Conservation (phyloP, 2,888 invertebrate genomes). For the Mesorhabditis spiculigera region DNA sequence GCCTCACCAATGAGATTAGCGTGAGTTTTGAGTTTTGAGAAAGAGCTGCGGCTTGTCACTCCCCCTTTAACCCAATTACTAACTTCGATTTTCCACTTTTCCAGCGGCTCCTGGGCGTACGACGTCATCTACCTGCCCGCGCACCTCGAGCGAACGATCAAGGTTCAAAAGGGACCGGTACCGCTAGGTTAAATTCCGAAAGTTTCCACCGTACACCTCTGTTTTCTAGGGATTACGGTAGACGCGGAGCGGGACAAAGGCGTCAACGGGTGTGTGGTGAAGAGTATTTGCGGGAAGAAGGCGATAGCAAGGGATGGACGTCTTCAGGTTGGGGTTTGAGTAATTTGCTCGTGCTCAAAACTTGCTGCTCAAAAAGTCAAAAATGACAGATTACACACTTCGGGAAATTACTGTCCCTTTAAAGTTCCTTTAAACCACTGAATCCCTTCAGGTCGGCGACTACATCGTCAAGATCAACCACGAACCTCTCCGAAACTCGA, state of each 20-base stretch:
- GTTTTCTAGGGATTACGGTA: conserved; percentile 64
- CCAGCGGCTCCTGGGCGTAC: conserved; percentile 52
- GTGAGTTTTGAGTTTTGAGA: conserved; percentile 10
- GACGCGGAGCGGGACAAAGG: conserved; percentile 66
- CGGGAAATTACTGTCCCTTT: no score
- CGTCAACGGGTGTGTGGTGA: conserved; percentile 66
- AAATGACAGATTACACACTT: not conserved
- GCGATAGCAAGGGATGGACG: conserved; percentile 67
- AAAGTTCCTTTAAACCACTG: not conserved
- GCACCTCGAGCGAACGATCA: conserved; percentile 65
- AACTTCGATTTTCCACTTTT: no score
- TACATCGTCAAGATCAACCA: conserved; percentile 67
- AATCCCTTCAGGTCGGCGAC: conserved; percentile 62
- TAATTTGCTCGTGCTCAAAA: not conserved
- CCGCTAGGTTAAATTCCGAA: conserved; percentile 63
- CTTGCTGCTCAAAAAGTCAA: not conserved
- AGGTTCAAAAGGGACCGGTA: conserved; percentile 65
- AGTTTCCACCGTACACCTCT: not conserved
- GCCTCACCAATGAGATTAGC: conserved; percentile 42
- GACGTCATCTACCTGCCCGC: conserved; percentile 62
- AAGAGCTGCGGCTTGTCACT: no score
- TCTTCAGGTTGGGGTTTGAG: conserved; percentile 58
- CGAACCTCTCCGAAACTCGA: conserved; percentile 66
- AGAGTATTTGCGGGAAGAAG: conserved; percentile 63
- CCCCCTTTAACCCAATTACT: no score